Percentiles rank a stretch among this genome's conserved stretches.
Conservation (phyloP, 1,140 invertebrate species). For the Drosophila takahashii region DNA sequence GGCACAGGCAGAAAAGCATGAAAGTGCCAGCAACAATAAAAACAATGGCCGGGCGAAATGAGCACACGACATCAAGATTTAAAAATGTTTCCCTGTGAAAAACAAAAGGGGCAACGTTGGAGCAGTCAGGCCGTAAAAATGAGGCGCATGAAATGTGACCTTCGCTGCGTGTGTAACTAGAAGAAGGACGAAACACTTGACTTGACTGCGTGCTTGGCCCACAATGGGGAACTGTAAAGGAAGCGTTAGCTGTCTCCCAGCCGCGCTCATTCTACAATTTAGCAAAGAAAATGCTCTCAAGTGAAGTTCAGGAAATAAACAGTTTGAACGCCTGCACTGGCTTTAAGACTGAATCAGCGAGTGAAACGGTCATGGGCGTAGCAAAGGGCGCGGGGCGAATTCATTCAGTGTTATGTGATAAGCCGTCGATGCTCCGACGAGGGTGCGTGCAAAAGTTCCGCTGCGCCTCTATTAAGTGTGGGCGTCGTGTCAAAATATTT, state of each 20-base stretch:
- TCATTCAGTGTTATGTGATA: constrained; percentile 66
- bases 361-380: neutral
- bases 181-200: constrained; percentile 5
- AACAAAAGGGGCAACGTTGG: constrained; percentile 3
- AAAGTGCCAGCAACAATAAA: constrained; percentile 68
- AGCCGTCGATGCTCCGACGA: constrained; percentile 36
- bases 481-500: constrained; percentile 71
- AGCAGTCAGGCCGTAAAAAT: constrained; percentile 27
- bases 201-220: neutral
- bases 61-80: constrained; percentile 64
- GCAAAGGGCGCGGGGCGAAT: constrained; percentile 3
- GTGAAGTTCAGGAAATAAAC: constrained; percentile 73
- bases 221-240: neutral
- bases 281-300: constrained; percentile 39
- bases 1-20: constrained; percentile 41
- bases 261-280: constrained; percentile 25
- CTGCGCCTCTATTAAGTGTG: constrained; percentile 35
- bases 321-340: constrained; percentile 57
- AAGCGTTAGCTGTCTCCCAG: neutral
- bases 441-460: constrained; percentile 28
- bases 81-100: constrained; percentile 18
- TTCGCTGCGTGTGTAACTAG: constrained; percentile 8
- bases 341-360: constrained; percentile 41
- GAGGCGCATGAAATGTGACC: constrained; percentile 35
- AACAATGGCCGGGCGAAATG: constrained; percentile 63